Conservation (phyloP, 2,888 invertebrate genomes). For the Drosophila anomalata region DNA sequence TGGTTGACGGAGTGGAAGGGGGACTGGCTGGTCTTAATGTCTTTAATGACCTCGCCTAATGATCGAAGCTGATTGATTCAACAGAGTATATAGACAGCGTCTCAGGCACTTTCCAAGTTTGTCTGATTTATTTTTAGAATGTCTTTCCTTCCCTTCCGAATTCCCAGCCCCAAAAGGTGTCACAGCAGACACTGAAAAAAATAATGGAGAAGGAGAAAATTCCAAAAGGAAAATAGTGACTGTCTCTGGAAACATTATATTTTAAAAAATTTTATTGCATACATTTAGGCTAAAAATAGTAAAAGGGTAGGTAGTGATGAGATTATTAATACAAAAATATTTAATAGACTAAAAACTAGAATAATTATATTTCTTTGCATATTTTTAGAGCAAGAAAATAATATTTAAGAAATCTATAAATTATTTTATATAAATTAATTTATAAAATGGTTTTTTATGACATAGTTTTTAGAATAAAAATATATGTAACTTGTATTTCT, state of each 20-base stretch:
- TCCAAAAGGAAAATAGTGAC: neutral
- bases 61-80: constrained; percentile 74
- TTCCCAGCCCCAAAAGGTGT: constrained; percentile 41
- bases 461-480: too few species aligned
- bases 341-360: neutral
- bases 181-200: constrained; percentile 9
- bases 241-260: neutral
- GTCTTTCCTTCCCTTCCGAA: constrained; percentile 5
- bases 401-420: neutral
- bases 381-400: neutral
- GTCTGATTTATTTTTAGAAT: constrained; percentile 56
- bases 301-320: neutral
- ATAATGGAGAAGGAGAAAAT: neutral
- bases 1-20: neutral
- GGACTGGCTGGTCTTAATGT: constrained; percentile 58
- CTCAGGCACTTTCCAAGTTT: constrained; percentile 48
- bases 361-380: neutral
- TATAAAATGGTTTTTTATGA: too few species aligned
- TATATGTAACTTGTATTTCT: too few species aligned
- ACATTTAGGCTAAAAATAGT: neutral
- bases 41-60: constrained; percentile 77
- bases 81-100: constrained; percentile 33
- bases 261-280: neutral
- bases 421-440: too few species aligned
- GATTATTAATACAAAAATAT: neutral